These are phyloP conservation scores for Drosophila niveifrons DNA, from an alignment of 2,888 invertebrate genomes.

Conservation along the genomic window DNA sequence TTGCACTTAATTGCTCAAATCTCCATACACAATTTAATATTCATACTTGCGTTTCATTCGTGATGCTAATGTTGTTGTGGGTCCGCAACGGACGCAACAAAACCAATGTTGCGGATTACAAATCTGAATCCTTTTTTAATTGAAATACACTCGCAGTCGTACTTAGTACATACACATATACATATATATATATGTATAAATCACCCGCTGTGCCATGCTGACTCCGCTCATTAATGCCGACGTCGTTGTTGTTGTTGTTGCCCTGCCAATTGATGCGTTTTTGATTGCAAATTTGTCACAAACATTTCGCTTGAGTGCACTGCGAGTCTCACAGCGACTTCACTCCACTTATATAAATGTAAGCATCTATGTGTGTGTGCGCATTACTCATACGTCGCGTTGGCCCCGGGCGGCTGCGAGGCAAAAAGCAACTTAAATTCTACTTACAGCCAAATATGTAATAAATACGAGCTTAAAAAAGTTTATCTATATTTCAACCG, in stretches of 20 bases:
- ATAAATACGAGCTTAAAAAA: conserved; percentile 81
- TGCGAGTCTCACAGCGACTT: conserved; percentile 14
- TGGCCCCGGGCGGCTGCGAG: conserved; percentile 28
- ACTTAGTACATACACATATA: background rate
- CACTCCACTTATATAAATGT: conserved; percentile 11
- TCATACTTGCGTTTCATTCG: conserved; percentile 79
- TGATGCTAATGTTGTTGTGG: conserved; percentile 72
- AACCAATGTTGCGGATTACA: conserved; percentile 75
- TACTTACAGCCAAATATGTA: conserved; percentile 81
- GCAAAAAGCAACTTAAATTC: conserved; percentile 79
- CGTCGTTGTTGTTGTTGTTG: conserved; percentile 15
- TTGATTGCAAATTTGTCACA: conserved; percentile 80
- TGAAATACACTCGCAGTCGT: conserved; percentile 65
- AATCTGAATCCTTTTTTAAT: conserved; percentile 80
- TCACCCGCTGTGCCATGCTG: conserved; percentile 32
- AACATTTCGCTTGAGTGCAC: conserved; percentile 64
- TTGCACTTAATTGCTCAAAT: conserved; percentile 63
- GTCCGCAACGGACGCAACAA: conserved; percentile 43
- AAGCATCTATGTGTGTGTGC: conserved; percentile 1
- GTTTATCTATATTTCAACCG: conserved; percentile 81
- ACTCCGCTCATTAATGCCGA: conserved; percentile 46
- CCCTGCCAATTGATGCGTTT: conserved; percentile 75
- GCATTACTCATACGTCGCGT: conserved; percentile 73
- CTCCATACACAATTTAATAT: conserved; percentile 78
- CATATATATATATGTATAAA: background rate